Evolutionary conservation across 2,888 invertebrate species (phyloP).

Genomic region (Zootermopsis nevadensis): DNA sequence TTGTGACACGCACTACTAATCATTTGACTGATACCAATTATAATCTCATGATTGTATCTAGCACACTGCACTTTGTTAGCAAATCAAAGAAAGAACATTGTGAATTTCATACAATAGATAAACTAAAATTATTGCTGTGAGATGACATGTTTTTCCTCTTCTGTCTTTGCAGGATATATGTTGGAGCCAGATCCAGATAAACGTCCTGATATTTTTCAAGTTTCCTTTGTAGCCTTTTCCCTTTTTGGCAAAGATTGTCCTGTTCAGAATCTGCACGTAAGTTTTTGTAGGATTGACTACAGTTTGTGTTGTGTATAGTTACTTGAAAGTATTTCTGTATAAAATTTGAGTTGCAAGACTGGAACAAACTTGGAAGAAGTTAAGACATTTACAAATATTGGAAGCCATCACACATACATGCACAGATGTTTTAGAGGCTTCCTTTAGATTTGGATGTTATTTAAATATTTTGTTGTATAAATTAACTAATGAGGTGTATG

Average conservation of each 20-base stretch:
- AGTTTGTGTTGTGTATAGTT: neutral
- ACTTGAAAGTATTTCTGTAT: no score
- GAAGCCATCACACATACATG: no score
- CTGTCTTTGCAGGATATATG: slow-evolving; percentile 73
- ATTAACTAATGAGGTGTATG: no score
- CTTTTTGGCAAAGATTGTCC: slow-evolving; percentile 79
- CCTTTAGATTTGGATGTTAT: no score
- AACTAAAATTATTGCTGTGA: neutral
- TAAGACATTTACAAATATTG: neutral
- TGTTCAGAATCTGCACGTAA: slow-evolving; percentile 82
- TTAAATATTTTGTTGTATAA: no score
- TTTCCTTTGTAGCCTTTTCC: slow-evolving; percentile 78
- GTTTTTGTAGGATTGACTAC: slow-evolving; percentile 56
- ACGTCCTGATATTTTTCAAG: slow-evolving; percentile 90
- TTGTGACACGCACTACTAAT: no score
- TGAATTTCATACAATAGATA: no score
- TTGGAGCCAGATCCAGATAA: slow-evolving; percentile 84
- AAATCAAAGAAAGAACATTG: no score
- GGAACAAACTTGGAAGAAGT: neutral
- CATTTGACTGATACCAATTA: no score
- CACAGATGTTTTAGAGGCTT: no score
- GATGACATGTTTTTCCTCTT: neutral
- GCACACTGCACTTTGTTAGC: no score
- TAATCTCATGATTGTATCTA: no score
- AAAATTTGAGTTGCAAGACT: neutral